Conservation (phyloP, 2,888 invertebrate species). For the Thumatha senex region DNA sequence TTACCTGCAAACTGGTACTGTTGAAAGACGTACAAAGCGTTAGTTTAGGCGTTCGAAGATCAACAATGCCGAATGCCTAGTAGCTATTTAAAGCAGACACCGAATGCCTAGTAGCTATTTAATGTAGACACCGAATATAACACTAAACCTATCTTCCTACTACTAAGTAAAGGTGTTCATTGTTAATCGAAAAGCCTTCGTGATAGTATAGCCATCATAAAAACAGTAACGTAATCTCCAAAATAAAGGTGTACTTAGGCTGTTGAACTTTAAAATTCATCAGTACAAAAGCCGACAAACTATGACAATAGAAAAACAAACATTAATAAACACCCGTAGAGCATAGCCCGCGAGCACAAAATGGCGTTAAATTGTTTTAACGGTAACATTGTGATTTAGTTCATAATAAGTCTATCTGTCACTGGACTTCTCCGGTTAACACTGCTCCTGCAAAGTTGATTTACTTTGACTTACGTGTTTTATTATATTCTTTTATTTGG, state of each 20-base stretch:
- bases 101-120: no score
- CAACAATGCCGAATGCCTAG: no score
- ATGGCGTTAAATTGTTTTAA: slow-evolving; percentile 16
- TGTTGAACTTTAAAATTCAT: slow-evolving; percentile 19
- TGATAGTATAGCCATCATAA: no score
- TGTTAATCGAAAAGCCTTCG: no score
- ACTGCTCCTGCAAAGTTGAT: background rate
- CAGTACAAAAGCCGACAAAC: slow-evolving; percentile 18
- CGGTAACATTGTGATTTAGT: slow-evolving; percentile 8
- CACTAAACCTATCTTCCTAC: no score
- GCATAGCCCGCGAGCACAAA: no score
- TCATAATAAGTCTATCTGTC: slow-evolving; percentile 4
- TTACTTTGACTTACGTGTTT: no score
- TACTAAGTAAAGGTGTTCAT: no score
- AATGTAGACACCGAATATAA: no score
- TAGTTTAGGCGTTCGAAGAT: background rate
- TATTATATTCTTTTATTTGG: no score
- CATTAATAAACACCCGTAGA: slow-evolving; percentile 20
- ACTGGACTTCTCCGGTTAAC: background rate
- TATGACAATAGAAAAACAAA: slow-evolving; percentile 24
- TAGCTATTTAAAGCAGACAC: no score
- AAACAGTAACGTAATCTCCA: slow-evolving; percentile 1
- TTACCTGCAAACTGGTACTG: no score
- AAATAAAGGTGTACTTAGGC: slow-evolving; percentile 8
- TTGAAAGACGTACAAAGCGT: background rate